Percentiles rank a stretch among this genome's conserved stretches.
Conservation (phyloP, 2,113 vertebrate genomes). For the Aegithalos caudatus region DNA sequence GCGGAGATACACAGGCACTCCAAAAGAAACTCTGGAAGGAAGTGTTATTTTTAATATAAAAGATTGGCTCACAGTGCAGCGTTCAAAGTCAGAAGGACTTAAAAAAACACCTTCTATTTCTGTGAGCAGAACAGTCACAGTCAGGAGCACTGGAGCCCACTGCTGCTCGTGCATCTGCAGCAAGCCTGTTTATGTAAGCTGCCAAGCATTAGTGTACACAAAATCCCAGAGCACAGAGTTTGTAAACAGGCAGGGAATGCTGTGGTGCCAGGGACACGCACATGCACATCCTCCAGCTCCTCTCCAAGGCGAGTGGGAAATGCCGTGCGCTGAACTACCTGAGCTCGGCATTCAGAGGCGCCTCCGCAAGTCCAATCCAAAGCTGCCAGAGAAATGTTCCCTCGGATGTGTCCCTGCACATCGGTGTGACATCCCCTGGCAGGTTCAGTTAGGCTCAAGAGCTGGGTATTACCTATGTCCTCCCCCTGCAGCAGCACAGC, state of each 20-base stretch:
- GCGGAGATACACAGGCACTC: not conserved
- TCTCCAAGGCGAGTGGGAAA: not conserved
- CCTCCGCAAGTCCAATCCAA: not conserved
- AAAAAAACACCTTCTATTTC: not conserved
- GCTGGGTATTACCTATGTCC: not conserved
- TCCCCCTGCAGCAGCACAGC: not conserved
- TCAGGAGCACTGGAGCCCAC: not conserved
- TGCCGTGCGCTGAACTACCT: not conserved
- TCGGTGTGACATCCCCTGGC: not conserved
- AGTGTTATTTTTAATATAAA: conserved; percentile 9
- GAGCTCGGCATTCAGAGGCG: not conserved
- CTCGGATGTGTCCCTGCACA: rapidly evolving
- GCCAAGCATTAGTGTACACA: not conserved
- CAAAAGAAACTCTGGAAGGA: not conserved
- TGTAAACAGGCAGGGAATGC: not conserved
- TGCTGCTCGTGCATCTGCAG: not conserved
- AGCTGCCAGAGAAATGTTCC: conserved; percentile 38
- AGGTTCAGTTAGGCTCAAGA: conserved; percentile 4
- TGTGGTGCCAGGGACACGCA: not conserved
- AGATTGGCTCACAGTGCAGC: not conserved
- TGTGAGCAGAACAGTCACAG: not conserved
- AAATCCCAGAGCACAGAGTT: rapidly evolving
- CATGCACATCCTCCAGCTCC: not conserved
- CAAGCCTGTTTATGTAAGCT: not conserved
- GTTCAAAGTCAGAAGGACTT: not conserved